Conservation (phyloP, 37 sponge, comb jelly and placozoan species). For the Oopsacas minuta region DNA sequence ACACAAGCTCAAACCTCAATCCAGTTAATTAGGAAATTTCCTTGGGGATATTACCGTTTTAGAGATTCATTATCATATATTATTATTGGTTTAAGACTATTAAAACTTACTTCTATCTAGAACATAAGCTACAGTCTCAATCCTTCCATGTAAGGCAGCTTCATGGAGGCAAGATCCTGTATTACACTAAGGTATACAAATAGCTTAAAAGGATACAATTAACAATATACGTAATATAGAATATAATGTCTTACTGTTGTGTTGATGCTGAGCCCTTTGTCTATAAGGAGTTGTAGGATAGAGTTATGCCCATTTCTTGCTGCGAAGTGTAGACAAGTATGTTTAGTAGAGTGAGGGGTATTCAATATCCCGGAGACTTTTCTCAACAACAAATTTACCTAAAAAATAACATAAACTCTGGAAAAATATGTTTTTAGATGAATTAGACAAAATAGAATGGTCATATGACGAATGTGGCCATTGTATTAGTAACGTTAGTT, state of each 20-base stretch:
- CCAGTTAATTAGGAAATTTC: too few relatives aligned
- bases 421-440: too few relatives aligned
- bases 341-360: background rate
- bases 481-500: too few relatives aligned
- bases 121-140: background rate
- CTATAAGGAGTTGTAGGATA: background rate
- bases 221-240: too few relatives aligned
- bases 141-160: background rate
- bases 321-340: background rate
- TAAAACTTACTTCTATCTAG: background rate
- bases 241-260: background rate
- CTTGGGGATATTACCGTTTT: too few relatives aligned
- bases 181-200: background rate
- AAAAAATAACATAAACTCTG: background rate
- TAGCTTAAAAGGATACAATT: background rate
- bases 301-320: background rate
- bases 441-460: too few relatives aligned
- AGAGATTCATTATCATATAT: too few relatives aligned
- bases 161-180: constrained; percentile 1
- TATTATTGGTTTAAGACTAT: too few relatives aligned
- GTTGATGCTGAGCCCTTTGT: background rate
- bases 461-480: too few relatives aligned
- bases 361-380: background rate
- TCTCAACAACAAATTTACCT: background rate
- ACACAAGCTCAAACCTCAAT: too few relatives aligned